Evolutionary conservation across 2,888 invertebrate genomes (phyloP).

Genomic region (Microdon myrmicae): DNA sequence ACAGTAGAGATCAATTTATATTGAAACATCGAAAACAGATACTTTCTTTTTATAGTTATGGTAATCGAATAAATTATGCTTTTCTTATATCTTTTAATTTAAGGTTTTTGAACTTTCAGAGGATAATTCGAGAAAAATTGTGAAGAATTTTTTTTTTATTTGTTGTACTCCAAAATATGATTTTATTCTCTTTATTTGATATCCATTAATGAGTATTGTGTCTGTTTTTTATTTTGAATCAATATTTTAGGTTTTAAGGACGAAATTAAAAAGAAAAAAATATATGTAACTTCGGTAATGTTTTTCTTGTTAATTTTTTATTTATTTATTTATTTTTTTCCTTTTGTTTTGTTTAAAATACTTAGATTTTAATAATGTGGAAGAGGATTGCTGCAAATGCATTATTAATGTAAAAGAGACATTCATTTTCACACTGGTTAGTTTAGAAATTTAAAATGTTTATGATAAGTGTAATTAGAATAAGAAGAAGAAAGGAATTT

Average conservation of each 20-base stretch:
- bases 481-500: constrained; percentile 31
- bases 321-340: constrained; percentile 13
- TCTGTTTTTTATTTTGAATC: constrained; percentile 14
- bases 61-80: constrained; percentile 29
- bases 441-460: constrained; percentile 33
- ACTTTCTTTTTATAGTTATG: constrained; percentile 3
- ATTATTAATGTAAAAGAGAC: constrained; percentile 29
- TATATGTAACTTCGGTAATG: constrained; percentile 43
- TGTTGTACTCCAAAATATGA: constrained; percentile 45
- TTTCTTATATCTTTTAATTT: constrained; percentile 5
- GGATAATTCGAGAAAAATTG: constrained; percentile 41
- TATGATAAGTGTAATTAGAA: no score
- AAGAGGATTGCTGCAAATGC: constrained; percentile 46
- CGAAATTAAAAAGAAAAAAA: no score
- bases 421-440: no score
- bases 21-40: constrained; percentile 45
- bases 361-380: constrained; percentile 33
- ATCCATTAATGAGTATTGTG: constrained; percentile 23
- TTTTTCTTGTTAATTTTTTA: no score
- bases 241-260: constrained; percentile 23
- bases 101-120: constrained; percentile 42
- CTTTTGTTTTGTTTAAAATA: constrained; percentile 28
- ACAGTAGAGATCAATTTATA: constrained; percentile 62
- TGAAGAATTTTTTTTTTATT: constrained; percentile 14
- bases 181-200: constrained; percentile 30